Conservation (phyloP, 2,888 invertebrate genomes). For the Heliconius erato region DNA sequence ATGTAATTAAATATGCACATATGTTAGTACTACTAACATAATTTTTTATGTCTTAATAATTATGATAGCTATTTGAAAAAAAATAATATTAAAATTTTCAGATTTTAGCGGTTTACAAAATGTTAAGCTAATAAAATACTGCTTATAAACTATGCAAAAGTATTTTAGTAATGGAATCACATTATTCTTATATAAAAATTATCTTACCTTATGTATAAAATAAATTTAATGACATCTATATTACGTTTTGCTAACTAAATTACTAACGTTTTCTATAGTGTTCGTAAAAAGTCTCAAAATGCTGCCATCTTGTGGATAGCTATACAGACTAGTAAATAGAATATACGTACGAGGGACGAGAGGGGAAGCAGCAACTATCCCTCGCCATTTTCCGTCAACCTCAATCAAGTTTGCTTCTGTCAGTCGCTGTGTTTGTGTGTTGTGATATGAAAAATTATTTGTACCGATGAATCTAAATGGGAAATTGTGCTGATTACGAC, state of each 20-base stretch:
- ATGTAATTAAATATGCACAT: too few relatives aligned
- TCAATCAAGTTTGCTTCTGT: constrained; percentile 84
- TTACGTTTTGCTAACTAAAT: neutral
- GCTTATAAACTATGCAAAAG: neutral
- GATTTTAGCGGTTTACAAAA: too few relatives aligned
- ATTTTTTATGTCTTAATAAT: too few relatives aligned
- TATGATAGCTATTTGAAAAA: too few relatives aligned
- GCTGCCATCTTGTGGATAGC: constrained; percentile 66
- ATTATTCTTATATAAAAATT: neutral
- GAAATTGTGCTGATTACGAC: constrained; percentile 83
- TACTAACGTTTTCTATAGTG: too few relatives aligned
- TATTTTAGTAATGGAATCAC: neutral
- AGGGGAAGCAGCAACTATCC: constrained; percentile 65
- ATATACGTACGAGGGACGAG: constrained; percentile 72
- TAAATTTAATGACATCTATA: constrained; percentile 57
- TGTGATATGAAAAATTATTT: constrained; percentile 84
- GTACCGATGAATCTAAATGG: constrained; percentile 85
- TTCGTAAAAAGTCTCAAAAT: constrained; percentile 19
- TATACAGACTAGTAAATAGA: constrained; percentile 46
- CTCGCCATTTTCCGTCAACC: constrained; percentile 83
- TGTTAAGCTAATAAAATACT: neutral
- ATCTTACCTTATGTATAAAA: neutral
- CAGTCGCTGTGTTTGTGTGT: constrained; percentile 85
- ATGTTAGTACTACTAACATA: too few relatives aligned
- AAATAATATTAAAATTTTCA: too few relatives aligned